These are phyloP conservation scores for Caranx melampygus DNA, from an alignment of 2,113 vertebrate species.

Conservation along the genomic window DNA sequence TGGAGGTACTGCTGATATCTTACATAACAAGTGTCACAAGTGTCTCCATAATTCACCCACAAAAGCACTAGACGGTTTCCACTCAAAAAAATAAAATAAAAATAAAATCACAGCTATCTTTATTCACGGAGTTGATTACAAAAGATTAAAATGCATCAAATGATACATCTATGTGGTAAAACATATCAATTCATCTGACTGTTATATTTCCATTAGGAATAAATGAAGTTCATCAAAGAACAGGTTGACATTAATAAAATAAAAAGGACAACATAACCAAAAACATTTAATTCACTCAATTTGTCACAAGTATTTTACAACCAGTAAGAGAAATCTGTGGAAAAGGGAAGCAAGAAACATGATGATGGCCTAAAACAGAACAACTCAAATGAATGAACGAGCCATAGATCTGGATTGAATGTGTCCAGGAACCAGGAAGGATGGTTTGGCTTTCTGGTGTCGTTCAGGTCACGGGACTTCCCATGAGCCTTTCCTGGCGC, in stretches of 20 bases:
- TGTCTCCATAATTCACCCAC: not conserved
- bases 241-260: conserved; percentile 13
- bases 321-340: not conserved
- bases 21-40: not conserved
- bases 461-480: conserved; percentile 91
- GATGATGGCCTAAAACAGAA: conserved; percentile 8
- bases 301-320: not conserved
- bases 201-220: conserved; percentile 6
- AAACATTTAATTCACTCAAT: not conserved
- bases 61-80: conserved; percentile 20
- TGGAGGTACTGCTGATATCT: not conserved
- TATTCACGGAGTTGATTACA: conserved; percentile 27
- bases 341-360: not conserved
- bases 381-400: not conserved
- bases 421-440: not conserved
- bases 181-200: conserved; percentile 1
- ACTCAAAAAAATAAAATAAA: not conserved
- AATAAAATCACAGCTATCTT: conserved; percentile 1
- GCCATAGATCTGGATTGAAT: not conserved
- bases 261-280: conserved; percentile 22
- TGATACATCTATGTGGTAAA: conserved; percentile 7
- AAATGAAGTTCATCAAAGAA: conserved; percentile 7
- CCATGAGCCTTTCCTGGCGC: conserved; percentile 95
- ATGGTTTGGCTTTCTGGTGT: not conserved
- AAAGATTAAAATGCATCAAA: conserved; percentile 29